phyloP scores from a whole-genome alignment of 2,113 vertebrate genomes.

The Calyptomena viridis region DNA sequence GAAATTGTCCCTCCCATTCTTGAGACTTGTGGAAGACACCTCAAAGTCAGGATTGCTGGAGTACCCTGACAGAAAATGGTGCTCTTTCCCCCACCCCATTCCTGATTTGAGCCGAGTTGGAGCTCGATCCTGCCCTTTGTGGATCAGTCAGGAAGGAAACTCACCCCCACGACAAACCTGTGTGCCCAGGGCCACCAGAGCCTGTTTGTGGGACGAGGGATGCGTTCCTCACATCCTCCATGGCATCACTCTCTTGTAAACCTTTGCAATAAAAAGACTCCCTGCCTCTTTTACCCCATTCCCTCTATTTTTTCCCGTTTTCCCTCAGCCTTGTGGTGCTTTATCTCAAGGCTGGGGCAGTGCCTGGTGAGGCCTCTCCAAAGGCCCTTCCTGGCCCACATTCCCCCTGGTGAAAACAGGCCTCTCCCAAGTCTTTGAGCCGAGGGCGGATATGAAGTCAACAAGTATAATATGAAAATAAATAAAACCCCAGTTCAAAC shows the following conservation, averaged over 20 bases:
- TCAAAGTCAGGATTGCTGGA: neutral
- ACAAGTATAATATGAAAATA: slow-evolving; percentile 72
- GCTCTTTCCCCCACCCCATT: neutral
- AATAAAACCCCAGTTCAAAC: slow-evolving; percentile 71
- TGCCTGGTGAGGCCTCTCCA: slow-evolving; percentile 55
- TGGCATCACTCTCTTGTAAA: neutral
- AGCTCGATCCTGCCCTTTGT: neutral
- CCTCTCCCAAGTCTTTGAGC: slow-evolving; percentile 46
- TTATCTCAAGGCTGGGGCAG: slow-evolving; percentile 59
- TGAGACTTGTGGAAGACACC: neutral
- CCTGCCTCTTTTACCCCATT: neutral
- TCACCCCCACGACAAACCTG: accelerated
- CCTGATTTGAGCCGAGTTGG: accelerated
- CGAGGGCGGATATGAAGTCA: slow-evolving; percentile 68
- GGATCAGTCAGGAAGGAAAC: neutral
- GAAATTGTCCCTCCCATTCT: neutral
- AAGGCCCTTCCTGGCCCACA: slow-evolving; percentile 62
- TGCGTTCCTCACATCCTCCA: neutral
- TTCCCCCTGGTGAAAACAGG: neutral
- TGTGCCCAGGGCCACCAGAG: neutral
- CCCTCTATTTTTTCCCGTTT: neutral
- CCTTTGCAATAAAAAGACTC: neutral
- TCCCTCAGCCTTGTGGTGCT: neutral
- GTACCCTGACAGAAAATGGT: accelerated
- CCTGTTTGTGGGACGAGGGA: neutral